Base-by-base conservation (phyloP, 2,113 vertebrate genomes). In the Chascanopsetta lugubris region DNA sequence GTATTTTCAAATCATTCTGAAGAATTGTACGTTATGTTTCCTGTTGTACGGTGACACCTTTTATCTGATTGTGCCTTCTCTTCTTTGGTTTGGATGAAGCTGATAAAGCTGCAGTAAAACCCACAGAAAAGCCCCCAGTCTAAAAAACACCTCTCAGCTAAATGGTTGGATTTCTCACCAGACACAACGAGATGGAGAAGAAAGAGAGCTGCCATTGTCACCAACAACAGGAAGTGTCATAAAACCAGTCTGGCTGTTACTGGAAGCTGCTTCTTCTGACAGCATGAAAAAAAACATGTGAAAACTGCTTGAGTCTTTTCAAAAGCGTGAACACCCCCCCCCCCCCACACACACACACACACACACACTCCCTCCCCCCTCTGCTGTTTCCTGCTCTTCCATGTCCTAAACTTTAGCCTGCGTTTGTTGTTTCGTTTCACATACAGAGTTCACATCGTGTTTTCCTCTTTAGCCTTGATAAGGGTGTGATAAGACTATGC, bases 221-320 rank as follows among this genome's bases (percentile, higher is more conserved):
- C 53, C 84, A 72, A 90, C 75, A 80, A 90, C 91, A 93, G 91
- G 91, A 93, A 91, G 82, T 92, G 75, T 91, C 88, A 81, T 87
- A 80, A 84, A 91, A 88, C 69, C 48, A 75, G 63, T 78, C 79
- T 66, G 73, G 64, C 82, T 87, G 46, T 93, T 93, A 93, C 92
- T 92, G 92, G 92, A 93, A 92, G 84, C 62, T 63, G 68, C 61
- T 69, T 70, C 61, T 56, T 72, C 45, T 79, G 54, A 85, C 61
- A 85, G 65, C 50, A 68, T 72, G 46, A 30, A 78, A 80, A 54
- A 36, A 36, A 38, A 6, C 13, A 38, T 38, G 46, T 51, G 27
- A 83, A 77, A 79, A 78, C 53, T 51, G 65, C 22, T 38, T 17
- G 27, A 24, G 24, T 43, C 13, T 64, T 78, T 53, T 69, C 51